Evolutionary conservation across 2,113 vertebrate species (phyloP).

Genomic region (Sminthopsis crassicaudata): DNA sequence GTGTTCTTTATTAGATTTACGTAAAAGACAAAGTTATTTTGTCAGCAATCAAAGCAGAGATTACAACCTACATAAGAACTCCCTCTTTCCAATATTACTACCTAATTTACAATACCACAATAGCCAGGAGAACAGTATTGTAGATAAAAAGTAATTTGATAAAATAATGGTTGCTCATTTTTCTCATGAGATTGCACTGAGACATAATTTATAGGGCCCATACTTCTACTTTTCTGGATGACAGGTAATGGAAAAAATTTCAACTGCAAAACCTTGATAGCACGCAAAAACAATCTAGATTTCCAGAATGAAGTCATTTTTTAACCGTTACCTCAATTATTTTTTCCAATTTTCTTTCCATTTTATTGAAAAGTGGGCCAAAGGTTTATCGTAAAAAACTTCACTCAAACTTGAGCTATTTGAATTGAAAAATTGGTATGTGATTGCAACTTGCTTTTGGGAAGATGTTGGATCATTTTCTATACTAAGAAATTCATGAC

Average conservation of each 20-base stretch:
- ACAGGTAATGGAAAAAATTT: slow-evolving; percentile 65
- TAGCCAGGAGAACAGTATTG: slow-evolving; percentile 47
- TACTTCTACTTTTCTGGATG: slow-evolving; percentile 55
- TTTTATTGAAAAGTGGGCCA: slow-evolving; percentile 62
- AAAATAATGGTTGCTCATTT: slow-evolving; percentile 73
- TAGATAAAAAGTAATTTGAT: slow-evolving; percentile 73
- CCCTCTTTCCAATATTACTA: slow-evolving; percentile 50
- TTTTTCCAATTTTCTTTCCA: slow-evolving; percentile 47
- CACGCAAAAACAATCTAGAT: slow-evolving; percentile 40
- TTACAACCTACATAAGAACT: slow-evolving; percentile 65
- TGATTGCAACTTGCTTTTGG: slow-evolving; percentile 10
- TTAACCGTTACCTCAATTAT: slow-evolving; percentile 63
- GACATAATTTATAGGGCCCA: slow-evolving; percentile 58
- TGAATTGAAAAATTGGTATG: slow-evolving; percentile 49
- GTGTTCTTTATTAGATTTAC: slow-evolving; percentile 21
- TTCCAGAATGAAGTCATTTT: slow-evolving; percentile 57
- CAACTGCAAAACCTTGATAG: slow-evolving; percentile 50
- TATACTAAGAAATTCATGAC: slow-evolving; percentile 31
- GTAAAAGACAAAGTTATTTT: slow-evolving; percentile 67
- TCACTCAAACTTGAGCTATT: slow-evolving; percentile 43
- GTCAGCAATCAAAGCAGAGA: slow-evolving; percentile 40
- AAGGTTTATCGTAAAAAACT: slow-evolving; percentile 4
- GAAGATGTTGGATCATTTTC: slow-evolving; percentile 27
- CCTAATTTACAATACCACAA: slow-evolving; percentile 61
- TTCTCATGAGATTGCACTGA: slow-evolving; percentile 61